These are phyloP conservation scores for Hyperoodon ampullatus DNA, from an alignment of 2,113 vertebrate species.

Conservation along the genomic window DNA sequence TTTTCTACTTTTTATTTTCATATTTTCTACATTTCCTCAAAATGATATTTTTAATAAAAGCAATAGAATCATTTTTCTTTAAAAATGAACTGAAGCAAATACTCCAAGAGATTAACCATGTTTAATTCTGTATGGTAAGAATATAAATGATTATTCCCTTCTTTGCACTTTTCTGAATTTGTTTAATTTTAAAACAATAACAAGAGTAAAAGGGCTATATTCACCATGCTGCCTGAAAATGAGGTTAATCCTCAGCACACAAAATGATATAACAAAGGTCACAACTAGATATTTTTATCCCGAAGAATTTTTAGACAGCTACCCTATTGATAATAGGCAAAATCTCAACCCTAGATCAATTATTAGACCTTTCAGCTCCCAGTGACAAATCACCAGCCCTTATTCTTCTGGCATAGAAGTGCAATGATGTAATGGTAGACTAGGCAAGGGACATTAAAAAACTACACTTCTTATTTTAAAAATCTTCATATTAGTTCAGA, in stretches of 20 bases:
- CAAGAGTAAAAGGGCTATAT: background rate
- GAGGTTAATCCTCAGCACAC: background rate
- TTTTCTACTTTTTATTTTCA: slow-evolving; percentile 27
- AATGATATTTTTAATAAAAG: slow-evolving; percentile 19
- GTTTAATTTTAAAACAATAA: background rate
- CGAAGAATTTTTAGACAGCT: background rate
- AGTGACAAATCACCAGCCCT: background rate
- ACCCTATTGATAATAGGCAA: background rate
- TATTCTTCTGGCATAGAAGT: background rate
- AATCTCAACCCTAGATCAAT: background rate
- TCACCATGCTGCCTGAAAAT: background rate
- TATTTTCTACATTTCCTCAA: background rate
- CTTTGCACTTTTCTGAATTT: slow-evolving; percentile 6
- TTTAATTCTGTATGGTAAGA: background rate
- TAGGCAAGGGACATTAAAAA: background rate
- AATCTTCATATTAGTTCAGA: background rate
- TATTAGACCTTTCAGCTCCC: background rate
- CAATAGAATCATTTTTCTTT: background rate
- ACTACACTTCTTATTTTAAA: background rate
- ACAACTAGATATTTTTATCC: background rate
- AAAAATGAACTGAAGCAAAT: slow-evolving; percentile 36
- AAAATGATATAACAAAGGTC: background rate
- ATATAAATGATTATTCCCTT: background rate
- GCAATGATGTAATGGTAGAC: background rate
- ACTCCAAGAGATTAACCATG: background rate